Evolutionary conservation across 2,113 vertebrate species (phyloP), one percentile per base, ranked within the genome.

Genomic region (Fulmarus glacialis): DNA sequence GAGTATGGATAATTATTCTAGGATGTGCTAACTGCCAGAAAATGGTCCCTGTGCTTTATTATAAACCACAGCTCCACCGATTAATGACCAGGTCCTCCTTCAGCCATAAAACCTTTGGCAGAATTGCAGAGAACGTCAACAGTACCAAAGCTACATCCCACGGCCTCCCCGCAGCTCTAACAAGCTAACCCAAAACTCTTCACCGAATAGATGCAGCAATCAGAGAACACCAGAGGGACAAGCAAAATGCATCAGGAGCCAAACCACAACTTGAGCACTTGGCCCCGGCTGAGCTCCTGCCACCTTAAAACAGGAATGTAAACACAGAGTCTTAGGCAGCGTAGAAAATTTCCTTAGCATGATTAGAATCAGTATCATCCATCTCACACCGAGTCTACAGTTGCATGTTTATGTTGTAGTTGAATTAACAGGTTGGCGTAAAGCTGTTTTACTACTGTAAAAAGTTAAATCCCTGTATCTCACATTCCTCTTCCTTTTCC

Each of bases 371-470:
- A 3, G 16, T 1, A 32, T 8, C 34, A 8, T 4, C 34, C 6
- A 0, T 21, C 52, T 32, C 52, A 5, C 17, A 4, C 1, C 2
- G 1, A 5, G 3, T 11, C 58, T 36, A 8, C 4, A 0, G 30
- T 3, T 16, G 12, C 7, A 3, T 1, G 2, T 3, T 22, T 3
- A 22, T 0, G 15, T 5, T 19, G 27, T 1, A 12, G 17, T 1
- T 27, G n/a, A 36, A 30, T 9, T 23, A 19, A 12, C 5, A 17
- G 8, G 6, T 5, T 11, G 12, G 27, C 1, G 2, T 27, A 8
- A 29, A 72, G 19, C 29, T 1, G 0, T 14, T 20, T 17, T 7
- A 4, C 68, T 0, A 1, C 27, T 3, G 22, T 1, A 32, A 36
- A 6, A 8, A 3, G 13, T 12, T 24, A 14, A 12, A 30, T 3